A percentile compares a stretch with the other conserved stretches of the same genome.
Conservation (phyloP, 2,797 vertebrate species). For the Paguma larvata region DNA sequence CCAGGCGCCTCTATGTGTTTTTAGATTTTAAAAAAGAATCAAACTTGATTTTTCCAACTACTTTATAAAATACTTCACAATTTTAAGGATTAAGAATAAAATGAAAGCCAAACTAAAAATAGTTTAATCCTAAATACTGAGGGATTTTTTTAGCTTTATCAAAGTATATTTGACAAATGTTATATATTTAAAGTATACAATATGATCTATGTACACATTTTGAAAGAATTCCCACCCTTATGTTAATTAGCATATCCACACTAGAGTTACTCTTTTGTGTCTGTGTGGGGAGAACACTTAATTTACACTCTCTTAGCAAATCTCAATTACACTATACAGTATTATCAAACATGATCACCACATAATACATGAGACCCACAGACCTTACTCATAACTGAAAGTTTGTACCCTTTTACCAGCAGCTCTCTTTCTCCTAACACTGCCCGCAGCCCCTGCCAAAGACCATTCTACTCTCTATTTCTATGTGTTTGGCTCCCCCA, state of each 20-base stretch:
- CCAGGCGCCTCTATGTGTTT: not conserved
- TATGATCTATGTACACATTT: not conserved
- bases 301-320: not conserved
- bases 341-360: not conserved
- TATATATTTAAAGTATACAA: not conserved
- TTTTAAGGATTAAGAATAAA: not conserved
- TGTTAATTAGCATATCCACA: not conserved
- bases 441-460: too few species aligned
- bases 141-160: not conserved
- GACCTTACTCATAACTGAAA: not conserved
- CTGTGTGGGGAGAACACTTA: not conserved
- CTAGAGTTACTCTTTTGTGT: not conserved
- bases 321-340: not conserved
- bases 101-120: not conserved
- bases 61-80: not conserved
- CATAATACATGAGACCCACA: not conserved
- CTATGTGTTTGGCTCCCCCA: not conserved
- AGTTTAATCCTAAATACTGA: not conserved
- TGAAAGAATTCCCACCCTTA: not conserved
- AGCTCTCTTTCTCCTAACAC: not conserved
- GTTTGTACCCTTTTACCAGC: not conserved
- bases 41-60: slow-evolving; percentile 14
- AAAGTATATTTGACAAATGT: not conserved
- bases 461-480: not conserved
- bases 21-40: not conserved